Percentiles rank a stretch among this genome's conserved stretches.
phyloP scores from a whole-genome alignment of 2,888 invertebrate species.

The Drosophila cognata region DNA sequence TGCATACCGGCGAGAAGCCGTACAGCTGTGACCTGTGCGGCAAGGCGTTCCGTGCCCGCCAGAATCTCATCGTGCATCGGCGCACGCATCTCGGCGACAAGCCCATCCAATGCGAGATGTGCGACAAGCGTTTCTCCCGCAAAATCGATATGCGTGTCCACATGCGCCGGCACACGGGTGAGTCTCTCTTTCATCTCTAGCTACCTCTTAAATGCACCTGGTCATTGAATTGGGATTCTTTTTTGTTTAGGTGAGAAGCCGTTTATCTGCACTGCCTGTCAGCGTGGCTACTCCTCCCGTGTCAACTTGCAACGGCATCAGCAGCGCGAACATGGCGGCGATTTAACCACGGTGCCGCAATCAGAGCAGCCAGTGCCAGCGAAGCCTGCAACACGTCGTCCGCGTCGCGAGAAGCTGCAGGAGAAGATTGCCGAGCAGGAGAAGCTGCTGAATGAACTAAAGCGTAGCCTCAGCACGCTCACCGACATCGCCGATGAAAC shows the following conservation, averaged over 20 bases:
- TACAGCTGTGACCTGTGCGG: constrained; percentile 81
- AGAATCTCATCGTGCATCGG: constrained; percentile 83
- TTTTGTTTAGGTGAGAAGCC: constrained; percentile 78
- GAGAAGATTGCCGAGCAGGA: constrained; percentile 73
- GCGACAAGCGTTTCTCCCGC: constrained; percentile 82
- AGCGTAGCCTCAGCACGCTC: constrained; percentile 54
- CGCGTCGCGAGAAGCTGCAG: constrained; percentile 65
- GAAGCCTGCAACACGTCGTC: constrained; percentile 56
- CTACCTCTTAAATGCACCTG: accelerated
- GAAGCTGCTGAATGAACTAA: constrained; percentile 67
- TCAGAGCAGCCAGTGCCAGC: constrained; percentile 17
- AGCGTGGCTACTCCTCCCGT: constrained; percentile 82
- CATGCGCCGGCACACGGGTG: constrained; percentile 82
- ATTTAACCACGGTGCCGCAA: not conserved
- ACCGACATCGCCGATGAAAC: constrained; percentile 57
- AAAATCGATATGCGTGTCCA: constrained; percentile 83
- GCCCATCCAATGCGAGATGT: constrained; percentile 81
- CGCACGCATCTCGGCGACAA: constrained; percentile 81
- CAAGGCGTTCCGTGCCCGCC: constrained; percentile 82
- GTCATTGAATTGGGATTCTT: not conserved
- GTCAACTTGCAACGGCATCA: constrained; percentile 81
- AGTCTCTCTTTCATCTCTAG: constrained; percentile 15
- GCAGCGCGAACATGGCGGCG: constrained; percentile 73
- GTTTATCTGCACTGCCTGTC: constrained; percentile 77
- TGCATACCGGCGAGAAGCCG: constrained; percentile 83